Base-by-base conservation (phyloP, 2,888 invertebrate genomes). In the Caenorhabditis angaria region DNA sequence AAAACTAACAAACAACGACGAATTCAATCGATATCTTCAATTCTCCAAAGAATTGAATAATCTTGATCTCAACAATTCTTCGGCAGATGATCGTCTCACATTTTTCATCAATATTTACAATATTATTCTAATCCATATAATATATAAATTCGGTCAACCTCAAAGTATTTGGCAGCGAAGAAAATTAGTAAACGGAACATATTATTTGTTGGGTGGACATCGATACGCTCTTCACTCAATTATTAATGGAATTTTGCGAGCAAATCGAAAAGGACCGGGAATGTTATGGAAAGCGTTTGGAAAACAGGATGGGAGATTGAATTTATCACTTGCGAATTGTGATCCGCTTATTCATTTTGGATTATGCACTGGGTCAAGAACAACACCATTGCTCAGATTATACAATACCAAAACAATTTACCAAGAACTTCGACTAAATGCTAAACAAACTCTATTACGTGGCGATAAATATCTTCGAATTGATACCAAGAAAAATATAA, bases 61-160 rank as follows among this genome's bases (percentile, higher is more conserved):
- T 29, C 87, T 88, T 25, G 68, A 78, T 47, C 65, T 83, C 18
- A 65, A 69, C 18, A 61, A 53, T 2, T 71, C 81, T 0, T 69
- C 75, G 12, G 35, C 64, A 12, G 77, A 77, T 48, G 75, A 80
- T 77, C 87, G 88, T 64, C 73, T 90, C 25, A 89, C 90, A 24
- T 89, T 90, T 82, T 90, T 90, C 82, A 87, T 89, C 78, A 90
- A 90, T 78, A 82, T 90, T 50, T 90, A 90, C 82, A 90, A 90
- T 83, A 88, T 90, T 24, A 85, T 89, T 65, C 88, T 90, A 18
- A 88, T 90, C 61, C 90, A 90, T 85, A 89, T 88, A 60, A 88
- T 87, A 64, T 86, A 89, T 12, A 84, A 80, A 18, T 74, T 78
- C 35, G 90, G 90, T 12, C 87, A 88, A 8, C 89, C 89, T 1